Percentiles rank a stretch among this genome's conserved stretches.
These are phyloP conservation scores for Sussaba pulchella DNA, from an alignment of 2,888 invertebrate species.

Conservation along the genomic window DNA sequence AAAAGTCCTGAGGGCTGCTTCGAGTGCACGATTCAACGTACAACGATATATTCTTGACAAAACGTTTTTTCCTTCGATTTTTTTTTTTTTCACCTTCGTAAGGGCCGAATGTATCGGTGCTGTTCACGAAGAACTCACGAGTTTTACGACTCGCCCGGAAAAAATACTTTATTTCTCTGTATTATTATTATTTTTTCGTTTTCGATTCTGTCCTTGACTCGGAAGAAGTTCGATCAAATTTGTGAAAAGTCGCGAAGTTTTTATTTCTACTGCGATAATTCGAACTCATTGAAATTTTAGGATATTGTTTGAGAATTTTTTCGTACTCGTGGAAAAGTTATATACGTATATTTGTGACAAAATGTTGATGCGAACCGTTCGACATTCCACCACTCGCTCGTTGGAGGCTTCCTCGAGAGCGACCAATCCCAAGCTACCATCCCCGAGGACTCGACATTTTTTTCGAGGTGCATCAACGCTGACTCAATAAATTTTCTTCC, in stretches of 20 bases:
- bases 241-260: background rate
- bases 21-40: constrained; percentile 34
- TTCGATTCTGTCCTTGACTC: background rate
- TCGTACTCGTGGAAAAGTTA: background rate
- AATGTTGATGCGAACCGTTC: constrained; percentile 73
- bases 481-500: background rate
- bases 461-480: constrained; percentile 51
- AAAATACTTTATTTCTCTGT: too few species aligned
- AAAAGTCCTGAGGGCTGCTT: constrained; percentile 28
- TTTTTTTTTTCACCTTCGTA: background rate
- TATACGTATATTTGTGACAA: constrained; percentile 36
- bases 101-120: background rate
- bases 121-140: background rate
- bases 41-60: constrained; percentile 21
- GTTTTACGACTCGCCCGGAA: background rate
- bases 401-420: constrained; percentile 59
- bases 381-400: constrained; percentile 67
- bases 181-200: background rate
- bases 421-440: constrained; percentile 57
- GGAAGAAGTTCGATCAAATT: background rate
- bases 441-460: constrained; percentile 51
- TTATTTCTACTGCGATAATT: background rate
- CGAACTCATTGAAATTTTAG: background rate
- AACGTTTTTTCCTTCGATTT: background rate
- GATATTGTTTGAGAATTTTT: background rate